Evolutionary conservation across 1,140 invertebrate species (phyloP).

Genomic region (Daktulosphaira vitifoliae): DNA sequence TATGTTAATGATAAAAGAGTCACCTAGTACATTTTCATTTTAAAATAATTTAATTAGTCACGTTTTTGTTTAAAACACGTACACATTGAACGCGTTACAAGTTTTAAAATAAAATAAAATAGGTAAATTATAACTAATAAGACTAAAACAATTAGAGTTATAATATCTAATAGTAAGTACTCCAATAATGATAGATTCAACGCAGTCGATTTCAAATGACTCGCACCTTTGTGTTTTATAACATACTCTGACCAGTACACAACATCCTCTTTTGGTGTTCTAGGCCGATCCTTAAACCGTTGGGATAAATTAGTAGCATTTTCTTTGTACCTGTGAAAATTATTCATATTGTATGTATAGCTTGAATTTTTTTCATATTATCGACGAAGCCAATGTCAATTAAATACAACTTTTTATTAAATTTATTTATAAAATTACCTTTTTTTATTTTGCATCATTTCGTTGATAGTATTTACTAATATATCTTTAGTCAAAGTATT

Average conservation of each 20-base stretch:
- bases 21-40: no score
- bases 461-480: slow-evolving; percentile 19
- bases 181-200: slow-evolving; percentile 51
- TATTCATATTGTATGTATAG: not conserved
- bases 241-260: slow-evolving; percentile 57
- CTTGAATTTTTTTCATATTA: no score
- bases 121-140: no score
- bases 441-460: not conserved
- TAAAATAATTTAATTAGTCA: no score
- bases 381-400: no score
- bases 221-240: slow-evolving; percentile 50
- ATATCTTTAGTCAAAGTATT: slow-evolving; percentile 18
- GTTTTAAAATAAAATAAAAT: no score
- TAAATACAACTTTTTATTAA: no score
- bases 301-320: slow-evolving; percentile 29
- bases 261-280: slow-evolving; percentile 45
- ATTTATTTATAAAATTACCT: slow-evolving; percentile 34
- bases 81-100: no score
- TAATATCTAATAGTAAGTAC: slow-evolving; percentile 50
- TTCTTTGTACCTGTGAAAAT: slow-evolving; percentile 29
- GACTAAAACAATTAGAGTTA: not conserved
- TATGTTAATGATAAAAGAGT: no score
- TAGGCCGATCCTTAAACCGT: slow-evolving; percentile 42
- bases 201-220: slow-evolving; percentile 49
- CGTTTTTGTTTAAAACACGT: no score